phyloP scores from a whole-genome alignment of 2,888 invertebrate species.

The Nezara viridula region DNA sequence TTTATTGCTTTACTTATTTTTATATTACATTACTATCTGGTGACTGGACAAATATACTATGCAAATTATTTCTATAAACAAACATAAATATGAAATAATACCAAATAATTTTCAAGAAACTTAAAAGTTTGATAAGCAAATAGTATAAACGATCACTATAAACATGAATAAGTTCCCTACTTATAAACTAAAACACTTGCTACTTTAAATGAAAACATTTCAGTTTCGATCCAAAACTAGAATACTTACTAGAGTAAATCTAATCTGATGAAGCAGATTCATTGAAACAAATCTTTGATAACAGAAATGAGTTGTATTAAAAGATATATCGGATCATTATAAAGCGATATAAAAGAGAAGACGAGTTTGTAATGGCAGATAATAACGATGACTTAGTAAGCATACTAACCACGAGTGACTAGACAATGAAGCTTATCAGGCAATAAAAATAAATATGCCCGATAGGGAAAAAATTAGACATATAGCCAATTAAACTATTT shows the following conservation, averaged over 20 bases:
- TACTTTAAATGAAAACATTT: not conserved
- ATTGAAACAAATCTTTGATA: not conserved
- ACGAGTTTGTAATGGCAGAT: not conserved
- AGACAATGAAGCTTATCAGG: conserved; percentile 3
- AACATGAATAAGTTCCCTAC: too few relatives aligned
- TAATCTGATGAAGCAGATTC: not conserved
- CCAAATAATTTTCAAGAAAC: too few relatives aligned
- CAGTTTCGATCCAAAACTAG: not conserved
- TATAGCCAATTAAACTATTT: not conserved
- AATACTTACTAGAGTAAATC: conserved; percentile 11
- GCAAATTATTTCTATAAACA: too few relatives aligned
- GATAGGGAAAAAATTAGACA: not conserved
- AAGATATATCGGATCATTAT: not conserved
- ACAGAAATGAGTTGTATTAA: not conserved
- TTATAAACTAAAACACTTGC: not conserved
- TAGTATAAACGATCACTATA: too few relatives aligned
- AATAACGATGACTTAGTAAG: not conserved
- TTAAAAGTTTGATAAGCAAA: too few relatives aligned
- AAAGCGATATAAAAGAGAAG: not conserved
- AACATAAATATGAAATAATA: too few relatives aligned
- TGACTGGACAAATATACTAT: too few relatives aligned
- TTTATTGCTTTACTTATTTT: too few relatives aligned
- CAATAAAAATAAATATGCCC: not conserved
- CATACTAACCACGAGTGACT: not conserved
- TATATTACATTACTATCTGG: too few relatives aligned